These are phyloP conservation scores for Eudyptes chrysolophus DNA, from an alignment of 2,113 vertebrate genomes.

Conservation along the genomic window DNA sequence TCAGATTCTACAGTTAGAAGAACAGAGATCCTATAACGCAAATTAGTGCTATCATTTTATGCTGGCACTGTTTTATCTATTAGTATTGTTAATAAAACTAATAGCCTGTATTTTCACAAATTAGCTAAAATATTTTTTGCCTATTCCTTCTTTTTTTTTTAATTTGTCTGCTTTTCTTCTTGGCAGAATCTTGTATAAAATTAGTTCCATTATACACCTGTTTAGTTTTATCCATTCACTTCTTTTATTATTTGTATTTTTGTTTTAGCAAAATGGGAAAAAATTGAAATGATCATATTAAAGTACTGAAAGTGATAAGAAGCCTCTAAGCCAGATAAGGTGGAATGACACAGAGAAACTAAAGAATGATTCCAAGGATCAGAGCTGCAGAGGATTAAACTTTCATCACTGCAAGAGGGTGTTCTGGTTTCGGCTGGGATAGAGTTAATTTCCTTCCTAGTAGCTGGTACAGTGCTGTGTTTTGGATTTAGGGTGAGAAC, in stretches of 20 bases:
- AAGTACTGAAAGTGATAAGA: not conserved
- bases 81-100: not conserved
- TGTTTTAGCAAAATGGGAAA: not conserved
- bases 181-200: not conserved
- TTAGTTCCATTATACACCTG: not conserved
- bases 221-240: not conserved
- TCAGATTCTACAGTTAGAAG: not conserved
- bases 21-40: not conserved
- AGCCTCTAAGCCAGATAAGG: not conserved
- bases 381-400: not conserved
- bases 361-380: not conserved
- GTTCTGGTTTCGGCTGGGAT: too few species aligned
- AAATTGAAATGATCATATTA: not conserved
- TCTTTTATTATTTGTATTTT: not conserved
- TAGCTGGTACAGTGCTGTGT: too few species aligned
- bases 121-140: not conserved
- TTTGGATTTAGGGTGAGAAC: too few species aligned
- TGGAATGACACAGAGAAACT: not conserved
- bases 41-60: not conserved
- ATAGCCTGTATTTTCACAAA: not conserved
- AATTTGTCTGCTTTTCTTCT: not conserved
- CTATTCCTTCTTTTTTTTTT: not conserved
- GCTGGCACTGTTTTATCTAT: not conserved
- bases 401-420: not conserved
- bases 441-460: too few species aligned